Conservation (phyloP, 1,140 invertebrate genomes). For the Drosophila murphyi region DNA sequence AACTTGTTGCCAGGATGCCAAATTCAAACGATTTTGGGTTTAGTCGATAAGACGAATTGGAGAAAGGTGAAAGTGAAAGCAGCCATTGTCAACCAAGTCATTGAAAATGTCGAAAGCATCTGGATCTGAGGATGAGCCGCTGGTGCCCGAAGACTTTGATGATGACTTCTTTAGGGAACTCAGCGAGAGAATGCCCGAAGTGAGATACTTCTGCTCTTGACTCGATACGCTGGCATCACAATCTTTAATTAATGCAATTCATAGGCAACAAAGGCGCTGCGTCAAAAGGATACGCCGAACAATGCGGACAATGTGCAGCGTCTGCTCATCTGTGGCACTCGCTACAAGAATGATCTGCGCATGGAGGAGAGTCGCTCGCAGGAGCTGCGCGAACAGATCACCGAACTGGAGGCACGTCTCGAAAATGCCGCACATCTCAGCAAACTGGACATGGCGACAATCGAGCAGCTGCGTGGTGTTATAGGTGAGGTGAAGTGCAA, state of each 20-base stretch:
- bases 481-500: slow-evolving; percentile 55
- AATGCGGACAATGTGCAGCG: slow-evolving; percentile 83
- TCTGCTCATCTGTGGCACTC: slow-evolving; percentile 73
- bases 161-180: slow-evolving; percentile 75
- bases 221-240: neutral
- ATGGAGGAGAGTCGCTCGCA: slow-evolving; percentile 58
- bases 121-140: slow-evolving; percentile 78
- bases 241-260: neutral
- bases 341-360: slow-evolving; percentile 72
- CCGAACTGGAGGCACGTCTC: slow-evolving; percentile 49
- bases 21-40: slow-evolving; percentile 28
- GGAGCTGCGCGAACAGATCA: slow-evolving; percentile 67
- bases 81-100: neutral
- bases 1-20: slow-evolving; percentile 70
- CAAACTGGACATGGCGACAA: slow-evolving; percentile 77
- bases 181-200: slow-evolving; percentile 76
- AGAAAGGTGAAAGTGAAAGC: slow-evolving; percentile 7
- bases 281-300: slow-evolving; percentile 79
- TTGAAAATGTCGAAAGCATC: slow-evolving; percentile 72
- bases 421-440: slow-evolving; percentile 64
- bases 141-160: slow-evolving; percentile 80
- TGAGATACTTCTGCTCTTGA: neutral
- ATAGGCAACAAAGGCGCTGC: slow-evolving; percentile 75
- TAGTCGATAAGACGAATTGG: slow-evolving; percentile 51
- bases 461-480: slow-evolving; percentile 73